Percentiles rank a stretch among this genome's conserved stretches.
Evolutionary conservation across 1,140 invertebrate species (phyloP).

Genomic region (Ericerus pela): DNA sequence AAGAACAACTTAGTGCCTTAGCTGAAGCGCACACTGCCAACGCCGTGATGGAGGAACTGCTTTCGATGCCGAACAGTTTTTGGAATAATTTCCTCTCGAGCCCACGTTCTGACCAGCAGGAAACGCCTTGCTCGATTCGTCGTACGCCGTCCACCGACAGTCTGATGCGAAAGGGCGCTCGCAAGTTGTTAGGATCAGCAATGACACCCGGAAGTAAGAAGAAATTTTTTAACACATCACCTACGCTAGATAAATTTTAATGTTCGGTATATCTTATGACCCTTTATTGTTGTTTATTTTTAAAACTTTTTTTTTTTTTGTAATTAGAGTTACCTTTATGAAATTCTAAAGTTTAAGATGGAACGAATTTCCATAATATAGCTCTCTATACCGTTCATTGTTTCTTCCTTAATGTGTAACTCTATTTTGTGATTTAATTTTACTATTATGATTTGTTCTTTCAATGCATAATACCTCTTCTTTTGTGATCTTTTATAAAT

Average conservation of each 20-base stretch:
- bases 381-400: no score
- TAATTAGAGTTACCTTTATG: no score
- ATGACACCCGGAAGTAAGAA: not conserved
- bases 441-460: no score
- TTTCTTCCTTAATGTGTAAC: no score
- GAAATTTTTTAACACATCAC: not conserved
- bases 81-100: conserved; percentile 14
- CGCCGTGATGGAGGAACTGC: conserved; percentile 20
- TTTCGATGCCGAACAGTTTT: conserved; percentile 20
- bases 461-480: no score
- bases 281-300: no score
- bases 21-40: not conserved
- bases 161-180: not conserved
- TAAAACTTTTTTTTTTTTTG: no score
- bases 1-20: not conserved
- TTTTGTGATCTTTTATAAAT: no score
- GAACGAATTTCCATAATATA: no score
- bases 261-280: no score
- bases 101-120: not conserved
- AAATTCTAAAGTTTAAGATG: no score
- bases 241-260: not conserved
- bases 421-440: no score
- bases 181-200: conserved; percentile 3
- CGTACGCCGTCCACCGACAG: not conserved
- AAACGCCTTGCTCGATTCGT: not conserved